Evolutionary conservation across 2,888 invertebrate genomes (phyloP).

Genomic region (Nemotelus pantherinus): DNA sequence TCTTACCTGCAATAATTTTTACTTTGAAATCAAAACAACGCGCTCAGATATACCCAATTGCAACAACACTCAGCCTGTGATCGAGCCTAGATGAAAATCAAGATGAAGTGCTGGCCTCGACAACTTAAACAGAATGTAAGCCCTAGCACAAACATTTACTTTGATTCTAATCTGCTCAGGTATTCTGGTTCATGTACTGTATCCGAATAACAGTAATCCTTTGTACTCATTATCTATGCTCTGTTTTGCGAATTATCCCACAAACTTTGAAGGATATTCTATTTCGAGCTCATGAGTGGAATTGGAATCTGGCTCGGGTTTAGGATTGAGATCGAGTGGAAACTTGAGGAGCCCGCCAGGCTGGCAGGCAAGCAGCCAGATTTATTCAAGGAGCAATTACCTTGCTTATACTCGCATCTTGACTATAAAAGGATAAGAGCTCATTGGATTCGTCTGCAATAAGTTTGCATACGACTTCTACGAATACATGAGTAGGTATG

Average conservation of each 20-base stretch:
- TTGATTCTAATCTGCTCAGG: constrained; percentile 10
- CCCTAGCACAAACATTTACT: constrained; percentile 30
- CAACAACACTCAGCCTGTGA: no score
- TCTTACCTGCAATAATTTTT: no score
- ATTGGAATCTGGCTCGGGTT: background rate
- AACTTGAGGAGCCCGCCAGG: background rate
- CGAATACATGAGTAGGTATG: no score
- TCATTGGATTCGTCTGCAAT: no score
- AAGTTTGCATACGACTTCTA: no score
- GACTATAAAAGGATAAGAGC: background rate
- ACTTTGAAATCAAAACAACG: no score
- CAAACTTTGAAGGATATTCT: constrained; percentile 33
- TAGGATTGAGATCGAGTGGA: background rate
- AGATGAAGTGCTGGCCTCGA: background rate
- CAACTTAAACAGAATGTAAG: constrained; percentile 36
- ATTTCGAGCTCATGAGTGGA: constrained; percentile 12
- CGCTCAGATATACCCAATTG: no score
- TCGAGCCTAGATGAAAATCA: no score
- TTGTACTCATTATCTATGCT: constrained; percentile 27
- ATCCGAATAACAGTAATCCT: constrained; percentile 16
- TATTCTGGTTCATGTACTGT: background rate
- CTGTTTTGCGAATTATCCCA: background rate
- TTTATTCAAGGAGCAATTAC: constrained; percentile 23
- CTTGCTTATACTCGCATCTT: background rate
- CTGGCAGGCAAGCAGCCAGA: background rate